Conservation (phyloP, 1,140 invertebrate species). For the Habropoda laboriosa region DNA sequence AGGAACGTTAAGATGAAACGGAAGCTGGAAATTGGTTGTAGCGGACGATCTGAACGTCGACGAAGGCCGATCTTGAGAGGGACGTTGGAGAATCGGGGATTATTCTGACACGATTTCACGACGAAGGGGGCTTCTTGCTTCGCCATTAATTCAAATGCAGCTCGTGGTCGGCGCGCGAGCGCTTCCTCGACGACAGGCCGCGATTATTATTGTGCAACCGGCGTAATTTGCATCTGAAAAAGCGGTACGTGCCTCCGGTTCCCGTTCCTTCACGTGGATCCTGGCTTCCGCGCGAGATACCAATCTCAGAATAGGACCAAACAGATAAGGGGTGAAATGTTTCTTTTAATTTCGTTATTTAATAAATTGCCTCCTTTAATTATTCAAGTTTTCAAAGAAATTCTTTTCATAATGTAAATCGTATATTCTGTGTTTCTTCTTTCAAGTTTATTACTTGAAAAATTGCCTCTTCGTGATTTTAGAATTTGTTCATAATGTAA, state of each 20-base stretch:
- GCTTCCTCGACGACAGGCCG: constrained; percentile 42
- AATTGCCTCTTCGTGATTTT: too few species aligned
- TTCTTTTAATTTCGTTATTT: background rate
- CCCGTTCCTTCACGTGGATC: background rate
- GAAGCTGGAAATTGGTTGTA: background rate
- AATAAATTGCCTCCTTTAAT: too few species aligned
- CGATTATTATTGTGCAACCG: constrained; percentile 52
- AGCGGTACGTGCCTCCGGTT: constrained; percentile 13
- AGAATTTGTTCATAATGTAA: too few species aligned
- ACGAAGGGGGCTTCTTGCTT: background rate
- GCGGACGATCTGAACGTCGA: background rate
- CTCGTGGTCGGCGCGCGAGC: constrained; percentile 31
- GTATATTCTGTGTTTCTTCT: too few species aligned
- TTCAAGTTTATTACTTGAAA: too few species aligned
- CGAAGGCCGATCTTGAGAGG: background rate
- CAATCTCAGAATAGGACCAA: background rate
- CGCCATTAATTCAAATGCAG: constrained; percentile 50
- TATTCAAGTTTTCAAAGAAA: too few species aligned
- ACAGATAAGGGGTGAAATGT: background rate
- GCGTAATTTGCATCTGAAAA: constrained; percentile 55
- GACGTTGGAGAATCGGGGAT: constrained; percentile 9
- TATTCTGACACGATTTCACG: background rate
- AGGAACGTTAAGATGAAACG: too few species aligned
- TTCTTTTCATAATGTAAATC: too few species aligned
- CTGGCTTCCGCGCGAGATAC: background rate